phyloP scores from a whole-genome alignment of 2,797 vertebrate species.

The Pipistrellus pipistrellus region DNA sequence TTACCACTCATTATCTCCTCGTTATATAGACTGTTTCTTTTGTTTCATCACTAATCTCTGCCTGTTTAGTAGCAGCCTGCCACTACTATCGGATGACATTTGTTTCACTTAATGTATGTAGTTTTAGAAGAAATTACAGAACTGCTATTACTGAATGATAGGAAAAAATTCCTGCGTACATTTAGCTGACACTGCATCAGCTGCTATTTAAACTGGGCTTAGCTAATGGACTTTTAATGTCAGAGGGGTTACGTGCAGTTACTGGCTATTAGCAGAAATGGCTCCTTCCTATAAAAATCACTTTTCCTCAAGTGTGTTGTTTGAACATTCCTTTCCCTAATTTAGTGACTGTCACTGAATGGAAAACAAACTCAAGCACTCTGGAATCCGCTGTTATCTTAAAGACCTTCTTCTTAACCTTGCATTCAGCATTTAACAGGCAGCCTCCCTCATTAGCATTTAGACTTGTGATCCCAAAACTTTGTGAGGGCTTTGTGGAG shows the following conservation, averaged over 20 bases:
- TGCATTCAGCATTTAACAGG: conserved; percentile 79
- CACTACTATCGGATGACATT: conserved; percentile 87
- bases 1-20: conserved; percentile 77
- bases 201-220: conserved; percentile 92
- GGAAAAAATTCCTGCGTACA: conserved; percentile 88
- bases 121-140: conserved; percentile 87
- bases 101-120: conserved; percentile 89
- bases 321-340: conserved; percentile 91
- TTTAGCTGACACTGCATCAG: conserved; percentile 93
- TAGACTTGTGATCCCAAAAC: conserved; percentile 73
- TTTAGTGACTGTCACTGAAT: conserved; percentile 91
- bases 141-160: conserved; percentile 85
- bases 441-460: conserved; percentile 72
- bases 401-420: conserved; percentile 87
- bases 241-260: conserved; percentile 90
- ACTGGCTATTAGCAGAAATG: conserved; percentile 90
- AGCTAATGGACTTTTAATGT: conserved; percentile 96
- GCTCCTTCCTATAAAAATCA: conserved; percentile 89
- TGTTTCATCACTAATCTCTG: conserved; percentile 86
- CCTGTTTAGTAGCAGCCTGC: conserved; percentile 81
- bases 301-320: conserved; percentile 90
- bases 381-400: conserved; percentile 89
- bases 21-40: conserved; percentile 85
- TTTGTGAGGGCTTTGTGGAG: conserved; percentile 62
- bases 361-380: conserved; percentile 89